Evolutionary conservation across 2,888 invertebrate species (phyloP), one percentile per base, ranked within the genome.

Genomic region (Sclerodermus sp.): DNA sequence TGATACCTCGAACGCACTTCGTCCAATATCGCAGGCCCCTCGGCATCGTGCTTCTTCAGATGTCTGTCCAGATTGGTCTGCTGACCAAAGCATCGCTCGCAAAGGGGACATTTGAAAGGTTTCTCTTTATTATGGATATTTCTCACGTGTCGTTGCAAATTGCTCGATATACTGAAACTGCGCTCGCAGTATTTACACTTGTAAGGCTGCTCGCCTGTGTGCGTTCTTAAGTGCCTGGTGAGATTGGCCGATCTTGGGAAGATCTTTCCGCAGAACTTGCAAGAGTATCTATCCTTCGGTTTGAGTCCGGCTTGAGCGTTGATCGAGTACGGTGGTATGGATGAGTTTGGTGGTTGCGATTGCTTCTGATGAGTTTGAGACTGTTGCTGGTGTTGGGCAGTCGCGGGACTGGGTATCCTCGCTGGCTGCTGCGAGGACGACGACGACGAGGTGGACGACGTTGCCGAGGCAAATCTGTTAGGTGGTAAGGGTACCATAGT

Each of bases 81-180:
- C 77, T 99, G 98, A 1, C 98, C 98, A 79, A 99, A 99, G 77
- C 96, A 96, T 54, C 97, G 87, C 75, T 97, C 97, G 78, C 98
- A 99, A 56, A 96, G 86, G 60, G 93, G 93, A 81, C 99, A 99
- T 78, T 96, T 92, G 82, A 98, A 97, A 17, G 97, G 97, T 67
- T 96, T 91, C 79, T 95, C 94, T 79, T 98, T 99, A 80, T 99
- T 98, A 82, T 99, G 99, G 62, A 99, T 99, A 79, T 99, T 99
- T 60, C 99, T 85, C 43, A 99, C 96, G 81, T 99, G 99, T 49
- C 99, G 86, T 78, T 98, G 97, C 53, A 99, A 85, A 76, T 99
- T 99, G 58, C 96, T 96, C 2, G 97, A 97, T 80, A 99, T 99
- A 74, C 96, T 96, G 83, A 99, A 99, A 58, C 95, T 96, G 60